Evolutionary conservation across 2,888 invertebrate species (phyloP), one percentile per base, ranked within the genome.

Genomic region (Gasteruption jaculator): DNA sequence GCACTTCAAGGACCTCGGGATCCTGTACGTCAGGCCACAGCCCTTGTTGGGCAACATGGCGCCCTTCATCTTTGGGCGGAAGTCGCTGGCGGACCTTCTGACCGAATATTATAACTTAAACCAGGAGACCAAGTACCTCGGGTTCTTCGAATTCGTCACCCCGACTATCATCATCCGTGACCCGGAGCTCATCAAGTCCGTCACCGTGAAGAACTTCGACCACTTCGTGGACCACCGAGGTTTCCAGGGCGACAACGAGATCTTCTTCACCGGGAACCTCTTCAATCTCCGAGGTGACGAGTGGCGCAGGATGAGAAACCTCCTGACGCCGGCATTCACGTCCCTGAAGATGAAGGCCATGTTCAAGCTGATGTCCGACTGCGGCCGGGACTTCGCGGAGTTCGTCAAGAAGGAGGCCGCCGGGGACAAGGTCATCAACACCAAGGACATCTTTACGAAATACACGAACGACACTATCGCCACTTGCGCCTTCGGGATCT

Each of bases 321-420:
- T 74, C 0, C 52, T 78, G 12, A 76, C 74, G 29, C 78, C 77
- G 2, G 74, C 76, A 0, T 78, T 78, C 57, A 78, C 78, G 0
- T 68, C 74, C 4, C 74, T 75, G 37, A 79, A 78, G 58, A 76
- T 78, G 76, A 71, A 72, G 30, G 55, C 61, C 7, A 76, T 78
- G 74, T 65, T 75, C 54, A 71, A 72, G 0, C 68, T 75, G 21
- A 74, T 78, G 35, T 47, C 50, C 0, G 64, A 60, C 27, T 62
- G 63, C 31, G 63, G 63, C 14, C 46, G 41, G 19, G 58, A 56
- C 27, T 60, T 61, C 36, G 49, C 52, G 6, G 40, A 54, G 5
- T 53, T 52, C 43, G 53, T 57, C 10, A 24, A 36, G 8, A 22
- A 39, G 4, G 3, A 18, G 7, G 24, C 46, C 2, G 41, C 46